Evolutionary conservation across 35 echinoderm and acorn worm species (phyloP).

Genomic region (Acanthaster planci): DNA sequence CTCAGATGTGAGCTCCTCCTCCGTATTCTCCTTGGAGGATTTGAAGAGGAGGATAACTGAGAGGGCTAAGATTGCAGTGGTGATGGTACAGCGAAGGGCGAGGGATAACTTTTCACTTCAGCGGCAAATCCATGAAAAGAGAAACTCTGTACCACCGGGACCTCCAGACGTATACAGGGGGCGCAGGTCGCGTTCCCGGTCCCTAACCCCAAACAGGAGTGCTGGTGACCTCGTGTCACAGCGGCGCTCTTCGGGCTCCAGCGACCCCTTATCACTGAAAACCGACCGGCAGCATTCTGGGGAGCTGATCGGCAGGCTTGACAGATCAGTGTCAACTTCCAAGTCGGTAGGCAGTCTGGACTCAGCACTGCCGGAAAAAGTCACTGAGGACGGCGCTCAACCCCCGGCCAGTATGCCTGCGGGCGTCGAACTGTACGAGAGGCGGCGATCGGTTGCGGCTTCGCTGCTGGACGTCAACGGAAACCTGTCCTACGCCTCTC

Average conservation of each 20-base stretch:
- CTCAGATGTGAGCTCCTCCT: too few relatives aligned
- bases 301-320: not conserved
- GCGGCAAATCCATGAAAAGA: not conserved
- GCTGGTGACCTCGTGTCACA: not conserved
- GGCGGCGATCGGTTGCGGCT: not conserved
- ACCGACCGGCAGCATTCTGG: not conserved
- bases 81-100: not conserved
- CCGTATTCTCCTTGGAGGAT: not conserved
- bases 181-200: not conserved
- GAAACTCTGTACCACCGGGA: not conserved
- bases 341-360: not conserved
- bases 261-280: constrained; percentile 1
- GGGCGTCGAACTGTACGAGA: not conserved
- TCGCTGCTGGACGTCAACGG: not conserved
- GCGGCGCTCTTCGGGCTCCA: constrained; percentile 3
- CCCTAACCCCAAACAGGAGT: not conserved
- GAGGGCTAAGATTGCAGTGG: not conserved
- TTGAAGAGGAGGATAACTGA: not conserved
- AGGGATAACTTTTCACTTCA: not conserved
- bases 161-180: not conserved
- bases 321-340: not conserved
- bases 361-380: not conserved
- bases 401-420: not conserved
- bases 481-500: not conserved
- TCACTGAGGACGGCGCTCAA: not conserved